Conservation (phyloP, 2,113 vertebrate genomes). For the Balaeniceps rex region DNA sequence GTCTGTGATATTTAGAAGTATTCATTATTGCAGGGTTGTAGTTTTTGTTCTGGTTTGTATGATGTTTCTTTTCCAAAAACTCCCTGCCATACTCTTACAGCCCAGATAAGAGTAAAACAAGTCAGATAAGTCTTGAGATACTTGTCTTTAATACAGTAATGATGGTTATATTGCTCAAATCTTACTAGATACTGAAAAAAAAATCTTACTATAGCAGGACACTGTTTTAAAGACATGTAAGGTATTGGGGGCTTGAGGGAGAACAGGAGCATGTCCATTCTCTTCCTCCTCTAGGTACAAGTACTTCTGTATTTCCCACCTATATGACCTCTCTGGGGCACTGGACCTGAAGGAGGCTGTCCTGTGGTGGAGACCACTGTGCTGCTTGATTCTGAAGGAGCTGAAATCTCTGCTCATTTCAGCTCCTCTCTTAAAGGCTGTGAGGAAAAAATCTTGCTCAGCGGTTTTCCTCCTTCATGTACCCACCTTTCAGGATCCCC, state of each 20-base stretch:
- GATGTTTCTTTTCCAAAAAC: neutral
- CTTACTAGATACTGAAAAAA: neutral
- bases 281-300: neutral
- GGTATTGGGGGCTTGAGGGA: neutral
- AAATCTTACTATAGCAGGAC: fast-evolving
- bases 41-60: neutral
- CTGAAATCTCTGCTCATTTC: neutral
- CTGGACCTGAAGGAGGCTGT: neutral
- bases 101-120: neutral
- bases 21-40: neutral
- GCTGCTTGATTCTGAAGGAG: neutral
- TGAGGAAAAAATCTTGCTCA: neutral
- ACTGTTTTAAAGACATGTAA: neutral
- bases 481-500: neutral
- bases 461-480: neutral
- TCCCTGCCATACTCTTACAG: neutral
- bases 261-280: neutral
- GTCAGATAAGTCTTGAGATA: neutral
- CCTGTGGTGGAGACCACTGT: neutral
- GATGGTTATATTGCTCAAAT: neutral
- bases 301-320: neutral
- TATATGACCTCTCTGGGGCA: neutral
- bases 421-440: neutral
- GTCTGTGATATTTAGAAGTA: neutral
- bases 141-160: neutral